Conservation (phyloP, 2,888 invertebrate genomes). For the Norana najaformis region DNA sequence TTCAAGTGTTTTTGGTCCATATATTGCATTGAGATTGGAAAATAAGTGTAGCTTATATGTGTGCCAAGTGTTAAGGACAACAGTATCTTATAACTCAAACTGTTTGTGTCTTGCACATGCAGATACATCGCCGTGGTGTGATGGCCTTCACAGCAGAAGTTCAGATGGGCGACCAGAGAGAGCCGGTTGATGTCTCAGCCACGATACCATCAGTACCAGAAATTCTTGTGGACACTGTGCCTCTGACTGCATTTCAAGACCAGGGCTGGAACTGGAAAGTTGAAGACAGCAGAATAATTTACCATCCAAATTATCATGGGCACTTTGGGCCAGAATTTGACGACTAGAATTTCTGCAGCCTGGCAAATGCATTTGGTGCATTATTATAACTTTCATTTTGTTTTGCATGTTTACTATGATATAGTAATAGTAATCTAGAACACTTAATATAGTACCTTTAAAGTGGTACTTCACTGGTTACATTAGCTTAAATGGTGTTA, state of each 20-base stretch:
- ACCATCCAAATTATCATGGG: slow-evolving; percentile 18
- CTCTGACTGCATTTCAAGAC: not conserved
- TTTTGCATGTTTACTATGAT: not conserved
- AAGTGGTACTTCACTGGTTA: no score
- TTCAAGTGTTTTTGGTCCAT: no score
- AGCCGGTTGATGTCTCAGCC: not conserved
- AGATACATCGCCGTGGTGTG: slow-evolving; percentile 1
- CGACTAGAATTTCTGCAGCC: not conserved
- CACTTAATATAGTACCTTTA: no score
- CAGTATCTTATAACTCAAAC: not conserved
- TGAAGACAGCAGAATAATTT: slow-evolving; percentile 20
- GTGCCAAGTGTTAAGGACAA: not conserved
- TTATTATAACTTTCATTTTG: not conserved
- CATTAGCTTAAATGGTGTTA: no score
- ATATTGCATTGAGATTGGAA: no score
- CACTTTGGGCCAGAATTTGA: slow-evolving; percentile 21
- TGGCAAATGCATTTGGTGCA: not conserved
- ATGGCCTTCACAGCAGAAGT: not conserved
- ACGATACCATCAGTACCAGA: not conserved
- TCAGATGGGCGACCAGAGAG: not conserved
- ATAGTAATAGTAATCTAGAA: no score
- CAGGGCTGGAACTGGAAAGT: slow-evolving; percentile 17
- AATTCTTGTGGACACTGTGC: not conserved
- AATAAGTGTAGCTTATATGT: not conserved
- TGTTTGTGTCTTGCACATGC: not conserved